A percentile compares a stretch with the other conserved stretches of the same genome.
Conservation (phyloP, 2,797 vertebrate species). For the Scomberomorus guttatus region DNA sequence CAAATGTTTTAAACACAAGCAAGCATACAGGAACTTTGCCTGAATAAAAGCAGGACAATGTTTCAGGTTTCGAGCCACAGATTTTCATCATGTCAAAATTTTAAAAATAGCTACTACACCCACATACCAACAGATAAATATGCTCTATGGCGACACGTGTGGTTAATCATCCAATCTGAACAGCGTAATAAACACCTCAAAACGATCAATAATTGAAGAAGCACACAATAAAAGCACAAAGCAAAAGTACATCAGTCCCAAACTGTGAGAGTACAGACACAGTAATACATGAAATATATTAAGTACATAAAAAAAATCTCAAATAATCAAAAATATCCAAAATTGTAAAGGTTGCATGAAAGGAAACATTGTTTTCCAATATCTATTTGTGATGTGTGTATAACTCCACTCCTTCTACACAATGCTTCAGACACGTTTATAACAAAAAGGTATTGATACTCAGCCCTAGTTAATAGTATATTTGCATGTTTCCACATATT, state of each 20-base stretch:
- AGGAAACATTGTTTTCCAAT: too few relatives aligned
- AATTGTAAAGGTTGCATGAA: too few relatives aligned
- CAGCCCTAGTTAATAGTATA: background rate
- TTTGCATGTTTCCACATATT: constrained; percentile 7
- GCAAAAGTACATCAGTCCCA: background rate
- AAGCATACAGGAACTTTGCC: background rate
- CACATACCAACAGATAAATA: background rate
- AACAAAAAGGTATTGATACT: background rate
- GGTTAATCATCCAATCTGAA: background rate
- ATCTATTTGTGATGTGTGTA: background rate
- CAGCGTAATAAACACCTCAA: background rate
- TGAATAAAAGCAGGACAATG: background rate
- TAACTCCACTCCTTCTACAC: background rate
- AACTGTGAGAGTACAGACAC: background rate
- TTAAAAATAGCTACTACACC: background rate
- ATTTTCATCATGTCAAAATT: background rate
- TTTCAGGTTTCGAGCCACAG: background rate
- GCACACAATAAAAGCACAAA: background rate
- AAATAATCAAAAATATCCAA: too few relatives aligned
- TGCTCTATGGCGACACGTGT: background rate
- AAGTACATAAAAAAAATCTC: too few relatives aligned
- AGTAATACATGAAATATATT: background rate
- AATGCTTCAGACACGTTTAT: background rate
- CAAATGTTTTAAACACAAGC: background rate
- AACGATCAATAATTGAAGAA: background rate